Evolutionary conservation across 1,140 invertebrate species (phyloP), one percentile per base, ranked within the genome.

Genomic region (Drosophila pruinosa): DNA sequence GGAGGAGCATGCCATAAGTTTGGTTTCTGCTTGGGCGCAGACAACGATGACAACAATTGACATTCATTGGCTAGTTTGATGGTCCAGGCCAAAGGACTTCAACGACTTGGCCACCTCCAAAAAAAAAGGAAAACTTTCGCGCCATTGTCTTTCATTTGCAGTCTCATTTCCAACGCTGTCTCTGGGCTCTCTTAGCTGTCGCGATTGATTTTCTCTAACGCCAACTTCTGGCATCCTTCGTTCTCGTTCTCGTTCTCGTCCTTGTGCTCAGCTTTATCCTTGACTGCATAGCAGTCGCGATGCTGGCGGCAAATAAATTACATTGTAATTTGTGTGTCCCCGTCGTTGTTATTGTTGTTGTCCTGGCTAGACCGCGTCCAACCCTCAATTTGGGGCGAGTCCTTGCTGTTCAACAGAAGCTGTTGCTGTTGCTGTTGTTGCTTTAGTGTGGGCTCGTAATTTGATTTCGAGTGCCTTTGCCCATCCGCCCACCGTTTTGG

Each of bases 291-390:
- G 41, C 41, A 22, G 31, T 54, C 41, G 50, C 64, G 57, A 57
- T 45, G 52, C 52, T 78, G 82, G 82, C 78, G 78, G 64, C 82
- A 88, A 89, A 90, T 90, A 89, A 89, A 89, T 89, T 86, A 88
- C 78, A 82, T 78, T 83, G 88, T 89, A 89, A 89, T 89, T 89
- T 89, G 88, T 90, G 88, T 89, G 67, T 72, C 54, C 70, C 72
- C 62, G 63, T 28, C 22, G 22, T 68, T 64, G 50, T 77, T 63
- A 43, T 81, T 69, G 50, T 50, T 71, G 53, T 67, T 45, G 69
- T 58, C 36, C 52, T 47, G 81, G 73, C 72, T 78, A 80, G 72
- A 86, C 79, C 65, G 39, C 38, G 75, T 48, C 38, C 78, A 63
- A 83, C 79, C 78, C 78, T 64, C 79, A 43, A 57, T 54, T 75